Evolutionary conservation across 2,888 invertebrate genomes (phyloP).

Genomic region (Druceiella hillmani): DNA sequence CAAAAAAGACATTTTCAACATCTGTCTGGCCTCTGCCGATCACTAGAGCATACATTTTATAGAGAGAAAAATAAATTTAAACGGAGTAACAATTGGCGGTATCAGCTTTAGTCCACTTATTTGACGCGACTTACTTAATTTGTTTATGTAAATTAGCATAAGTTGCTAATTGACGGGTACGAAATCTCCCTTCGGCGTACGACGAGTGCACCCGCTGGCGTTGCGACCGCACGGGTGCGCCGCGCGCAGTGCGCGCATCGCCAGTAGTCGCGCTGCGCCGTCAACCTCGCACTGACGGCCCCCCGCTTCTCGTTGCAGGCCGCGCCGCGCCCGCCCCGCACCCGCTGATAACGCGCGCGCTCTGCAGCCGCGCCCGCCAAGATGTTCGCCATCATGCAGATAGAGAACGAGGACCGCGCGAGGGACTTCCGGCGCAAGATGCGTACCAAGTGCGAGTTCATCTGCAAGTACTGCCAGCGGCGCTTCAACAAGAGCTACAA

Average conservation of each 20-base stretch:
- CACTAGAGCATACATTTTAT: no score
- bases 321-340: slow-evolving; percentile 45
- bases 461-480: slow-evolving; percentile 96
- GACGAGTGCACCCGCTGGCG: slow-evolving; percentile 23
- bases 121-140: no score
- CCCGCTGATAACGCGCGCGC: slow-evolving; percentile 31
- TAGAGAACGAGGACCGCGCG: slow-evolving; percentile 80
- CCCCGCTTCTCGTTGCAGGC: slow-evolving; percentile 30
- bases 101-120: no score
- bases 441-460: slow-evolving; percentile 94
- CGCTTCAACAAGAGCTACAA: slow-evolving; percentile 99
- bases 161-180: no score
- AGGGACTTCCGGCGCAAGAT: slow-evolving; percentile 83
- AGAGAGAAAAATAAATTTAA: no score
- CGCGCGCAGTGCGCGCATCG: no score
- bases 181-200: no score
- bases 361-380: slow-evolving; percentile 43
- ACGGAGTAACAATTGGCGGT: no score
- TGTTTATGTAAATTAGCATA: no score
- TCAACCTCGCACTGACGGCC: slow-evolving; percentile 27
- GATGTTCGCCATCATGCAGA: slow-evolving; percentile 89
- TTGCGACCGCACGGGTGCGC: no score
- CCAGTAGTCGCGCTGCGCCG: slow-evolving; percentile 29
- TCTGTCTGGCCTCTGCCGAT: no score
- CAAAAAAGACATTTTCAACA: no score